Percentiles rank a stretch among this genome's conserved stretches.
Conservation (phyloP, 2,113 vertebrate genomes). For the Hippocampus barbouri region DNA sequence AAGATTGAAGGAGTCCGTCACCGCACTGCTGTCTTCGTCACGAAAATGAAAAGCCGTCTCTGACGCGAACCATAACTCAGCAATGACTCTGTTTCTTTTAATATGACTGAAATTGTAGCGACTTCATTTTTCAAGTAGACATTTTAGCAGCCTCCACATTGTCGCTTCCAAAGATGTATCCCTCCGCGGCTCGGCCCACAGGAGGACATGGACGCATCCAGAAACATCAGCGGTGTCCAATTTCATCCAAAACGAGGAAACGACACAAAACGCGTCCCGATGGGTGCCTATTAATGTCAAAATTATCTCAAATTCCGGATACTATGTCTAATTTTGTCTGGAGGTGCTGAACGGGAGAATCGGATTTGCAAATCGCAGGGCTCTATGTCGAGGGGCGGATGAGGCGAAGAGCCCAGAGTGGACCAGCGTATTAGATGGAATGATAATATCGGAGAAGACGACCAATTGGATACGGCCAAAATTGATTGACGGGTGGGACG, state of each 20-base stretch:
- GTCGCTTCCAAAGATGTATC: slow-evolving; percentile 71
- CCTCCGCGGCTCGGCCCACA: slow-evolving; percentile 67
- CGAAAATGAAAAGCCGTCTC: slow-evolving; percentile 37
- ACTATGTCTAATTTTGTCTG: background rate
- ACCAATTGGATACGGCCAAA: slow-evolving; percentile 64
- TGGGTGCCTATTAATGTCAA: background rate
- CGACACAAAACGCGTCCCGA: background rate
- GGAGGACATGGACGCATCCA: slow-evolving; percentile 59
- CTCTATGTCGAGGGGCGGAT: slow-evolving; percentile 80
- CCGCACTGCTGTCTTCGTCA: slow-evolving; percentile 41
- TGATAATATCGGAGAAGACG: slow-evolving; percentile 63
- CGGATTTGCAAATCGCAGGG: slow-evolving; percentile 40
- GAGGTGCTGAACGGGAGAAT: background rate
- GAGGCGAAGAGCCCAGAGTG: slow-evolving; percentile 51
- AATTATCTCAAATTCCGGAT: background rate
- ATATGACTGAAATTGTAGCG: slow-evolving; percentile 59
- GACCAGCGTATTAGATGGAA: slow-evolving; percentile 67
- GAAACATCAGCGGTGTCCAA: slow-evolving; percentile 67
- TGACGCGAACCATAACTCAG: slow-evolving; percentile 51
- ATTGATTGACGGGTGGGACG: slow-evolving; percentile 55
- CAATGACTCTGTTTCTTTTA: slow-evolving; percentile 39
- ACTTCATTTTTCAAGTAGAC: slow-evolving; percentile 78
- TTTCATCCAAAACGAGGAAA: slow-evolving; percentile 51
- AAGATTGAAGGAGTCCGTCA: slow-evolving; percentile 39
- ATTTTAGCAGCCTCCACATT: slow-evolving; percentile 82